Conservation (phyloP, 2,113 vertebrate genomes). For the Todiramphus chloris region DNA sequence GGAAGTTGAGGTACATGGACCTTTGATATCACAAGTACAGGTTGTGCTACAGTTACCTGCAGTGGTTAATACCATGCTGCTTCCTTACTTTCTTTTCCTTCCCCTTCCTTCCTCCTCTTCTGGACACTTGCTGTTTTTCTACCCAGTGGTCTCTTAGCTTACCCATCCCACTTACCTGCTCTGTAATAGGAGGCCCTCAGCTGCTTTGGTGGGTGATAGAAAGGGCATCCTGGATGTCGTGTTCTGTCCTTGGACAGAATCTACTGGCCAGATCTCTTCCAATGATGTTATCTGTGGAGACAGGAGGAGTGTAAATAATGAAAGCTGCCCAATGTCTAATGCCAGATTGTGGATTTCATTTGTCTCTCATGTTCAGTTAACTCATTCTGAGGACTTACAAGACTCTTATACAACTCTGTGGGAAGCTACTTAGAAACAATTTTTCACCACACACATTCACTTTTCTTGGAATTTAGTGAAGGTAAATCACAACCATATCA, state of each 20-base stretch:
- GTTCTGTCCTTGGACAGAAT: not conserved
- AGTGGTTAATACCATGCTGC: not conserved
- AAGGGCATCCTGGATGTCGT: conserved; percentile 5
- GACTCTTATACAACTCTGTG: not conserved
- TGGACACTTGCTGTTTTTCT: not conserved
- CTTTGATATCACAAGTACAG: not conserved
- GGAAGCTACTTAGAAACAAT: not conserved
- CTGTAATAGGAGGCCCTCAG: conserved; percentile 69
- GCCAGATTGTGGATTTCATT: not conserved
- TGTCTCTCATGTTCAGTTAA: not conserved
- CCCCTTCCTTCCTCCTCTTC: not conserved
- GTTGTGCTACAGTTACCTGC: not conserved
- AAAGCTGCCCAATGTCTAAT: not conserved
- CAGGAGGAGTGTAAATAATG: not conserved
- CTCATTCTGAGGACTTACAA: not conserved
- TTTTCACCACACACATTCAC: not conserved
- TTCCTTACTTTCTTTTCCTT: not conserved
- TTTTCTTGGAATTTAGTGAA: not conserved
- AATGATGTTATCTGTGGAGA: not conserved
- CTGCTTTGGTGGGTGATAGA: conserved; percentile 38
- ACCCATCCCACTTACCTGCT: conserved; percentile 47
- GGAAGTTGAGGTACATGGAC: not conserved
- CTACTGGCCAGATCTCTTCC: not conserved
- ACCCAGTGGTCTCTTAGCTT: not conserved
- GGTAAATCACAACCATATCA: not conserved